Evolutionary conservation across 1,140 invertebrate species (phyloP).

Genomic region (Caenorhabditis tropicalis): DNA sequence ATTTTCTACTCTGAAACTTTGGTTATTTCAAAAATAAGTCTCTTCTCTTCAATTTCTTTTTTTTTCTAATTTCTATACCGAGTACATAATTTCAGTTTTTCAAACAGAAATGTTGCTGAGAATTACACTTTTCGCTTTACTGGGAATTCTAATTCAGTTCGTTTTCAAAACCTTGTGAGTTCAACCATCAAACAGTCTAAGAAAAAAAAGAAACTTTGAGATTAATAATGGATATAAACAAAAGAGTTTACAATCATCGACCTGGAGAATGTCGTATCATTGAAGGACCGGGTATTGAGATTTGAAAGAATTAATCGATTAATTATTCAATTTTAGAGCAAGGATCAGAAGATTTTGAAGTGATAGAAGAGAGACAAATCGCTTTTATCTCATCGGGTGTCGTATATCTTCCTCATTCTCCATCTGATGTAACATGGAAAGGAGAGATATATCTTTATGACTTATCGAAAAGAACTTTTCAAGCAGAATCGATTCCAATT

Average conservation of each 20-base stretch:
- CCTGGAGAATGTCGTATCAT: constrained; percentile 47
- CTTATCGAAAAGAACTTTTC: not conserved
- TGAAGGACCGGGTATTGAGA: constrained; percentile 6
- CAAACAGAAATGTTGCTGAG: not conserved
- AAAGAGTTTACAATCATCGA: constrained; percentile 52
- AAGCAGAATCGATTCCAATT: constrained; percentile 8
- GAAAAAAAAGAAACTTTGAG: not conserved
- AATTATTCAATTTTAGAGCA: not conserved
- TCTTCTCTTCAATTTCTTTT: too few relatives aligned
- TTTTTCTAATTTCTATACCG: not conserved
- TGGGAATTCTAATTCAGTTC: not conserved
- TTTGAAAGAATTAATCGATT: not conserved
- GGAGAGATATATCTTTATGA: constrained; percentile 1
- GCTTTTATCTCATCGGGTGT: constrained; percentile 22
- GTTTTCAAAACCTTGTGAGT: not conserved
- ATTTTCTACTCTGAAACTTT: too few relatives aligned
- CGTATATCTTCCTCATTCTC: not conserved
- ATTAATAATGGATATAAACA: constrained; percentile 47
- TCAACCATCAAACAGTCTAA: not conserved
- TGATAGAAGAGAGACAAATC: not conserved
- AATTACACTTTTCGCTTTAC: not conserved
- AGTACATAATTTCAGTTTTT: not conserved
- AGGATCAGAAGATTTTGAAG: constrained; percentile 36
- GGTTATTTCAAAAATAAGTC: too few relatives aligned
- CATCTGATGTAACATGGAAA: constrained; percentile 14